These are phyloP conservation scores for Myotis planiceps DNA, from an alignment of 2,797 vertebrate species.

Conservation along the genomic window DNA sequence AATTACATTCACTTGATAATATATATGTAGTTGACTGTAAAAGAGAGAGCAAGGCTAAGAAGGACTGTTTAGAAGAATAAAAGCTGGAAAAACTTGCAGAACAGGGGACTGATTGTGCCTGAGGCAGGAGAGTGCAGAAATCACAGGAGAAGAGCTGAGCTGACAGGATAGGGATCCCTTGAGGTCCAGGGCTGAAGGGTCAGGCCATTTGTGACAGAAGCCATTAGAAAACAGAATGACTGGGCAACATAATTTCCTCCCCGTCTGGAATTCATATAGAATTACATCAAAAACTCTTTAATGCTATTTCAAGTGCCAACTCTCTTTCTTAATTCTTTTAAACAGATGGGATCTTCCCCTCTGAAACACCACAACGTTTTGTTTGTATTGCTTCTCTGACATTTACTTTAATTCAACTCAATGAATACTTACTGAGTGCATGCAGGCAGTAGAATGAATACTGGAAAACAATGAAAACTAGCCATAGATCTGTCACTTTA, in stretches of 20 bases:
- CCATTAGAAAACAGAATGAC: not conserved
- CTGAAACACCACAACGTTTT: not conserved
- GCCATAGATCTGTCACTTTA: not conserved
- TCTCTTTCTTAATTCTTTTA: slow-evolving; percentile 21
- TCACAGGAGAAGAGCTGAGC: not conserved
- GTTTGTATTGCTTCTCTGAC: slow-evolving; percentile 1
- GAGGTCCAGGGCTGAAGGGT: not conserved
- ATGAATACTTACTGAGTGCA: not conserved
- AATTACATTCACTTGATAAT: not conserved
- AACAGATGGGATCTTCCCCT: not conserved
- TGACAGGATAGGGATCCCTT: not conserved
- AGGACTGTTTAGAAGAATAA: not conserved
- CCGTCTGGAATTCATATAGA: not conserved
- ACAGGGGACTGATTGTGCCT: not conserved
- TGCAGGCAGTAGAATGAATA: not conserved
- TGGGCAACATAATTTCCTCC: not conserved
- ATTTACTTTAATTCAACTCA: slow-evolving; percentile 36
- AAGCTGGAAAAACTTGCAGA: not conserved
- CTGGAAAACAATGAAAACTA: not conserved
- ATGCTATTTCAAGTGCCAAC: not conserved
- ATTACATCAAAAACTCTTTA: not conserved
- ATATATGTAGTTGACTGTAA: not conserved
- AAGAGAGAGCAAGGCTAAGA: not conserved
- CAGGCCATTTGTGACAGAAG: not conserved
- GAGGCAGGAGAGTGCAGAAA: not conserved